Evolutionary conservation across 2,797 vertebrate species (phyloP).

Genomic region (Botia kubotai): DNA sequence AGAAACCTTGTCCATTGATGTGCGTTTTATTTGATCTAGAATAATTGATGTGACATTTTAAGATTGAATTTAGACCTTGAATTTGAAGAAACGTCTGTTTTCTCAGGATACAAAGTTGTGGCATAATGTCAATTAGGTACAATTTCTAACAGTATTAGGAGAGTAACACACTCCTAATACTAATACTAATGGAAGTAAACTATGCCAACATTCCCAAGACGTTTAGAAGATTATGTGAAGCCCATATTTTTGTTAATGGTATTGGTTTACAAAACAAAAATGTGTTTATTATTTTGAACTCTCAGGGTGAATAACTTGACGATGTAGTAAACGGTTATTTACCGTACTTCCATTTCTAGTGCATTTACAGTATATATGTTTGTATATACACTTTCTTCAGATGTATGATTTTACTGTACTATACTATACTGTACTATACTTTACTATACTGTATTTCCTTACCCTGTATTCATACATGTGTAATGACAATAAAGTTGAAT

Average conservation of each 20-base stretch:
- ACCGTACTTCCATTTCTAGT: no score
- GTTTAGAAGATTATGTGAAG: not conserved
- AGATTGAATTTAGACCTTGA: not conserved
- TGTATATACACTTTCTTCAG: no score
- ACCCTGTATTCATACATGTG: no score
- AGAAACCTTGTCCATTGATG: not conserved
- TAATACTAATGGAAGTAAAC: not conserved
- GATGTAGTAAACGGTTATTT: no score
- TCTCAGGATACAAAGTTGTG: no score
- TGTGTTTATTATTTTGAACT: not conserved
- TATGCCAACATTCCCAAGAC: not conserved
- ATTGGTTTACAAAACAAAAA: not conserved
- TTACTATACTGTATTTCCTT: no score
- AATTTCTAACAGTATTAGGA: not conserved
- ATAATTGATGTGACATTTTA: constrained; percentile 16
- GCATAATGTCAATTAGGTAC: no score
- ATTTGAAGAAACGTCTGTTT: not conserved
- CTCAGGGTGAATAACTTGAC: not conserved
- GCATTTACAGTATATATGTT: no score
- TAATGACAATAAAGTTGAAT: no score
- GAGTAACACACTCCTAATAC: not conserved
- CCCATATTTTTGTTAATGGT: not conserved
- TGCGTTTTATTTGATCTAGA: not conserved
- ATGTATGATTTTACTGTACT: no score
- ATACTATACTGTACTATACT: no score